Conservation (phyloP, 2,888 invertebrate genomes). For the Glyphotaelius pellucidus region DNA sequence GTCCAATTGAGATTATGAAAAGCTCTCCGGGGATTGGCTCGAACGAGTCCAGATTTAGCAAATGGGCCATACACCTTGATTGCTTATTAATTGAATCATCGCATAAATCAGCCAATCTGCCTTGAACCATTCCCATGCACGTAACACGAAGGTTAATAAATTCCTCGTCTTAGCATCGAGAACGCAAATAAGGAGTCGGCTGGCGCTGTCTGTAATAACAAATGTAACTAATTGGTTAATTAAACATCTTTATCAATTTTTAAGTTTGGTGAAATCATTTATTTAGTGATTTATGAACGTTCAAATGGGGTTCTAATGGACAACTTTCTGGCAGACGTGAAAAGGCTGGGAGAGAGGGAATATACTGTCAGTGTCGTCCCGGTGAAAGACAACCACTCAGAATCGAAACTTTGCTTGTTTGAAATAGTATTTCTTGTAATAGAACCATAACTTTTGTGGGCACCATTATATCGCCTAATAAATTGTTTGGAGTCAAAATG, state of each 20-base stretch:
- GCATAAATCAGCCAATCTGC: conserved; percentile 6
- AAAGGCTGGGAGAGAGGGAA: not conserved
- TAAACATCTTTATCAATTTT: not conserved
- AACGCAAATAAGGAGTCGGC: not conserved
- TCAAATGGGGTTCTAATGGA: not conserved
- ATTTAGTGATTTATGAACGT: not conserved
- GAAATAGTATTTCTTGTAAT: too few relatives aligned
- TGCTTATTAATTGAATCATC: conserved; percentile 35
- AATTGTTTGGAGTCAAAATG: too few relatives aligned
- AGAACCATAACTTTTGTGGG: too few relatives aligned
- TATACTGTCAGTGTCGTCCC: too few relatives aligned
- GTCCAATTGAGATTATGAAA: conserved; percentile 28
- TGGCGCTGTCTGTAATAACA: not conserved
- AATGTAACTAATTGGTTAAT: not conserved
- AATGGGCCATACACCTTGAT: conserved; percentile 21
- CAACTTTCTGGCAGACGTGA: not conserved
- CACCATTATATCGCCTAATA: too few relatives aligned
- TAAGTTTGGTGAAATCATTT: not conserved
- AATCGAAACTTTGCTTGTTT: too few relatives aligned
- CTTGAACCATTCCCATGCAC: not conserved
- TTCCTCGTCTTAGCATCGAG: not conserved
- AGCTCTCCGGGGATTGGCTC: conserved; percentile 9
- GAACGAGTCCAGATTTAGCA: conserved; percentile 23
- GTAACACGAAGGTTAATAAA: not conserved
- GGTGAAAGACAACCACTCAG: too few relatives aligned